Base-by-base conservation (phyloP, 2,113 vertebrate species). In the Centropristis striata region DNA sequence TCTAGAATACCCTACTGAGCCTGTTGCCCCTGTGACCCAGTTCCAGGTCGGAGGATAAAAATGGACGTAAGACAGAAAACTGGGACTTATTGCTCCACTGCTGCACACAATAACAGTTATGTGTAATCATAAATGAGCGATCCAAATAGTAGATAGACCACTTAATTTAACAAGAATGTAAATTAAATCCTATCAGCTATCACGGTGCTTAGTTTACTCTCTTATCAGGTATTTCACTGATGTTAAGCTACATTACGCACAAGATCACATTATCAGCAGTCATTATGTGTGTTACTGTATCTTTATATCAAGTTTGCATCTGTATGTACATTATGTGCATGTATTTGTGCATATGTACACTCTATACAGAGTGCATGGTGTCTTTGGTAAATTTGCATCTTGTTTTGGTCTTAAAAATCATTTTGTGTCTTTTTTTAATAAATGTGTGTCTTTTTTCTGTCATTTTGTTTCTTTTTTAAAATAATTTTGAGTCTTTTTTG, bases 181-280 rank as follows among this genome's bases (percentile, higher is more conserved):
- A 84, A 86, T 77, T 7, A 69, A 84, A 77, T 54, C 54, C 49
- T 54, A 75, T 80, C 69, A 69, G 61, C 53, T n/a, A n/a, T n/a
- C n/a, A 41, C 9, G 3, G 41, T 44, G 42, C 46, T 64, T 18
- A 37, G 32, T 65, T 61, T 51, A 32, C 36, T 20, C 46, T 81
- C 72, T 85, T 82, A 75, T 83, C 81, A 68, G 59, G 51, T 46
- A 47, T 72, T 63, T 46, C 14, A 27, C n/a, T 16, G 6, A 61
- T 0, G 66, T 66, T 67, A 63, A 78, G 76, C 78, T 69, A 54
- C 57, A 73, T 81, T 77, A 84, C 74, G 51, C 72, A 78, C 59
- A 36, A 44, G 9, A 78, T 41, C 61, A 70, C 69, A 74, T 55
- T 50, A 60, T 55, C 72, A 82, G 63, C 39, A 50, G 71, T 84